Evolutionary conservation across 2,113 vertebrate species (phyloP).

Genomic region (Indri indri): DNA sequence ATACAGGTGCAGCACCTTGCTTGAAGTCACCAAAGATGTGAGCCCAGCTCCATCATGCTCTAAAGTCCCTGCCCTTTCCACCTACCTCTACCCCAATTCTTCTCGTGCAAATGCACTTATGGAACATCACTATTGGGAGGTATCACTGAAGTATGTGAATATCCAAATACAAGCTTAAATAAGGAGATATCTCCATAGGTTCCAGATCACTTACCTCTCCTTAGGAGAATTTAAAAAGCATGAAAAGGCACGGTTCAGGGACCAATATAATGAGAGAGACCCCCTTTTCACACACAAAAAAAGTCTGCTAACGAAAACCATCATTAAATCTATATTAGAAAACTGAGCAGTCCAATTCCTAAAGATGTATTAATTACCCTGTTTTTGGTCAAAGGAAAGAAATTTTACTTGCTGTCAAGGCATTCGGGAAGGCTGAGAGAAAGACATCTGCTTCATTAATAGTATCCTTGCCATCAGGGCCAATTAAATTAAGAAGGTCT

Average conservation of each 20-base stretch:
- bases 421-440: background rate
- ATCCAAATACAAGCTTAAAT: background rate
- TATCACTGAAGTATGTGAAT: background rate
- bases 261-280: background rate
- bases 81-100: background rate
- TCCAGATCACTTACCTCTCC: background rate
- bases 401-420: background rate
- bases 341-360: background rate
- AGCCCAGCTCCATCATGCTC: background rate
- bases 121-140: background rate
- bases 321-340: constrained; percentile 14
- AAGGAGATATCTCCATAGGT: background rate
- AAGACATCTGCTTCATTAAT: constrained; percentile 46
- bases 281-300: background rate
- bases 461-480: constrained; percentile 30
- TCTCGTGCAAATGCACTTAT: background rate
- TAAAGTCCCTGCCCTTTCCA: background rate
- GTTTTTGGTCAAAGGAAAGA: constrained; percentile 38
- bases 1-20: background rate
- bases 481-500: constrained; percentile 45
- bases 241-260: background rate
- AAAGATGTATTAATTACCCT: background rate
- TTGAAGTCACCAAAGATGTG: background rate
- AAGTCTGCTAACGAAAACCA: background rate
- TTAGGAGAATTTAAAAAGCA: background rate